Evolutionary conservation across 2,797 vertebrate species (phyloP), one percentile per base, ranked within the genome.

Genomic region (Acanthornis magna): DNA sequence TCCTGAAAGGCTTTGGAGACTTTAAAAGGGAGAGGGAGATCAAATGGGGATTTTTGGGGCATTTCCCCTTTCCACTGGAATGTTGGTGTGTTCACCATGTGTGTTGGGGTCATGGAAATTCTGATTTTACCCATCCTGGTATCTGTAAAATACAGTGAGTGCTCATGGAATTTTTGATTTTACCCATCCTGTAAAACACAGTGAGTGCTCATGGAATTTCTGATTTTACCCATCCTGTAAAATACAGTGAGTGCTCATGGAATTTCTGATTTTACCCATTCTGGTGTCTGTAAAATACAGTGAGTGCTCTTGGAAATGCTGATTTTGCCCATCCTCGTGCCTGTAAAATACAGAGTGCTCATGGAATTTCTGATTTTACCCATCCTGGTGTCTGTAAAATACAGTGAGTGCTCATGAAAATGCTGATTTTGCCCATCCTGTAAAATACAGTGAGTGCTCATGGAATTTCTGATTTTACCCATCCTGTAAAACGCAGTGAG

Each of bases 231-330:
- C 43, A 13, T 47, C 51, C 47, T 47, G 25, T 36, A 40, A 87
- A 79, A 68, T 10, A 7, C 1, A 17, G 27, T 36, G 36, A 36
- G 36, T 43, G 30, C 7, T 25, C 0, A 0, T 34, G 25, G 12
- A 80, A 43, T 47, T 66, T 30, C 75, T 87, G 54, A 20, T 85
- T 73, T 83, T 47, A 3, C 38, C 43, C 43, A 13, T 47, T 47
- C 47, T 47, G 36, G 8, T 88, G 48, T 11, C 29, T 21, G 0
- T 50, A 40, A 87, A 79, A 68, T 10, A 7, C 1, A 17, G 27
- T 36, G 36, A 36, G 36, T 43, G 30, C 7, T 25, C 0, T 0
- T 34, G 25, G 12, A 80, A 43, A 47, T 66, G 30, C 75, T 87
- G 54, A 20, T 85, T 73, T 83, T 47, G 3, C 38, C 43, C 43